These are phyloP conservation scores for Lutraria rhynchaena DNA, from an alignment of 1,140 invertebrate species.

Conservation along the genomic window DNA sequence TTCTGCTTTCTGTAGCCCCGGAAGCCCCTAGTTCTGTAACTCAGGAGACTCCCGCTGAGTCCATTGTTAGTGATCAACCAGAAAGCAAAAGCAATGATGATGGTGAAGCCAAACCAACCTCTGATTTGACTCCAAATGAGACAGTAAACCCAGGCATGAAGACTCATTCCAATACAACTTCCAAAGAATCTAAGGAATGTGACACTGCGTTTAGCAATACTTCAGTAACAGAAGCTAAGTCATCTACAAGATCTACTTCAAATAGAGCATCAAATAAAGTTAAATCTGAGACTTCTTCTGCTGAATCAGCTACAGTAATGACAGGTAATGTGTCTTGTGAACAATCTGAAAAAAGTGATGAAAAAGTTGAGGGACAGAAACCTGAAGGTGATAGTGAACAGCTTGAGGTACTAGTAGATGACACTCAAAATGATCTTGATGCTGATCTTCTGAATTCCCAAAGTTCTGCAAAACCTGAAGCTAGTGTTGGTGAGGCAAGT, in stretches of 20 bases:
- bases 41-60: conserved; percentile 23
- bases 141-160: background rate
- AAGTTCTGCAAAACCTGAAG: conserved; percentile 16
- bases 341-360: conserved; percentile 7
- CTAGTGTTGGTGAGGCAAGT: background rate
- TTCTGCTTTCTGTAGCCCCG: conserved; percentile 60
- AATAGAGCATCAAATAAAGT: background rate
- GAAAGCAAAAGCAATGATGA: background rate
- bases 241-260: background rate
- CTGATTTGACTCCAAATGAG: background rate
- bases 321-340: conserved; percentile 10
- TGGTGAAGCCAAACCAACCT: conserved; percentile 12
- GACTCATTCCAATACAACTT: background rate
- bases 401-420: conserved; percentile 56
- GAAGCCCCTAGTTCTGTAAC: conserved; percentile 46
- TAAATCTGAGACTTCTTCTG: background rate
- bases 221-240: background rate
- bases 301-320: background rate
- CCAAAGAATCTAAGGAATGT: background rate
- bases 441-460: conserved; percentile 51
- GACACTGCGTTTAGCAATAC: background rate
- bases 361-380: conserved; percentile 34
- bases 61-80: conserved; percentile 21
- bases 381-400: conserved; percentile 53
- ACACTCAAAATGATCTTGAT: conserved; percentile 57